Percentiles rank a stretch among this genome's conserved stretches.
Evolutionary conservation across 35 echinoderm and acorn worm species (phyloP).

Genomic region (Anneissia japonica): DNA sequence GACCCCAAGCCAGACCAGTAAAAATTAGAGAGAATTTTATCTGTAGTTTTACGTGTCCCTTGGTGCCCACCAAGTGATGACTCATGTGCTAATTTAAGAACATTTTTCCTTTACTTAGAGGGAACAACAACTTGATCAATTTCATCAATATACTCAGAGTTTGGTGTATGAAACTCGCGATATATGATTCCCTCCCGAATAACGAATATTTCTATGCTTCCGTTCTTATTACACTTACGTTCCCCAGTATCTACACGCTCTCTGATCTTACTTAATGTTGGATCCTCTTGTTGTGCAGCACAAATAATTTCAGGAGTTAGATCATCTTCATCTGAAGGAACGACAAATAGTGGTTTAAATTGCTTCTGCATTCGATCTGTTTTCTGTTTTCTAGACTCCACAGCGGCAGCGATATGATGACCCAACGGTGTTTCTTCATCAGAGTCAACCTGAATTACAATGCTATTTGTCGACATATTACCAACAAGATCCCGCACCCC

Average conservation of each 20-base stretch:
- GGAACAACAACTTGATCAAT: conserved; percentile 9
- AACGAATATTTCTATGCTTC: not conserved
- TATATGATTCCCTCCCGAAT: not conserved
- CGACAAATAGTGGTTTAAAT: not conserved
- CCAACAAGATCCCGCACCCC: not conserved
- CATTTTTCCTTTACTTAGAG: not conserved
- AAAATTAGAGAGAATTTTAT: conserved; percentile 11
- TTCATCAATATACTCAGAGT: not conserved
- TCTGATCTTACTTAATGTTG: not conserved
- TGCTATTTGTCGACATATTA: too few relatives aligned
- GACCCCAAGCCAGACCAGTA: not conserved
- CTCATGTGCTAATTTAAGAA: conserved; percentile 5
- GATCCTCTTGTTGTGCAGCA: not conserved
- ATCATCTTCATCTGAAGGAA: not conserved
- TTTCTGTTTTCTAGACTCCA: too few relatives aligned
- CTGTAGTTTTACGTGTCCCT: not conserved
- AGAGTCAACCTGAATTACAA: too few relatives aligned
- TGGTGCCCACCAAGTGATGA: conserved; percentile 1
- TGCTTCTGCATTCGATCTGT: too few relatives aligned
- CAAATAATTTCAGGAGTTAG: not conserved
- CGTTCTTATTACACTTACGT: not conserved
- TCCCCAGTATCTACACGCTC: not conserved
- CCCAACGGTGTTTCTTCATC: too few relatives aligned
- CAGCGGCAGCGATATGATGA: too few relatives aligned
- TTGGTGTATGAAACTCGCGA: not conserved